These are phyloP conservation scores for Syngnathus typhle DNA, from an alignment of 2,113 vertebrate genomes.

Conservation along the genomic window DNA sequence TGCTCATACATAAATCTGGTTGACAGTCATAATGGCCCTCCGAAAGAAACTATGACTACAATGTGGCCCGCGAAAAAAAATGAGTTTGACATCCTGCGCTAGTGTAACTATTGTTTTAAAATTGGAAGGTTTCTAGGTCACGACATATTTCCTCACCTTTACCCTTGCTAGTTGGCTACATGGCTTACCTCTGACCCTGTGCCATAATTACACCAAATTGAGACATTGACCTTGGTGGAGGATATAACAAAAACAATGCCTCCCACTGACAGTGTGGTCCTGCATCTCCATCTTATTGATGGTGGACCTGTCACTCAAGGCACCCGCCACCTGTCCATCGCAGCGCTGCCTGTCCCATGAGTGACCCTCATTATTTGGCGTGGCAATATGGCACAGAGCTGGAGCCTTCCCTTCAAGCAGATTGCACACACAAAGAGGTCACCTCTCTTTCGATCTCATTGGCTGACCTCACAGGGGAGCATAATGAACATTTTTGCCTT, in stretches of 20 bases:
- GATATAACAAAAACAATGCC: not conserved
- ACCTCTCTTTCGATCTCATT: conserved; percentile 43
- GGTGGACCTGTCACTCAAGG: conserved; percentile 46
- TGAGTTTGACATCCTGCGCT: not conserved
- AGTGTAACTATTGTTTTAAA: not conserved
- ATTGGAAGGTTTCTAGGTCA: not conserved
- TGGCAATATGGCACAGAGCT: conserved; percentile 44
- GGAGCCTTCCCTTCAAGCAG: conserved; percentile 39
- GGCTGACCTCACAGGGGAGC: conserved; percentile 12
- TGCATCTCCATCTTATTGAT: conserved; percentile 23
- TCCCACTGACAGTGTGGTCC: conserved; percentile 5
- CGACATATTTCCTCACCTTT: not conserved
- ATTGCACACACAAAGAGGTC: conserved; percentile 53
- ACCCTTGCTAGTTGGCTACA: not conserved
- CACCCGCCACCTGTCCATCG: conserved; percentile 55
- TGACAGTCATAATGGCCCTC: too few relatives aligned
- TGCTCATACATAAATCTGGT: too few relatives aligned
- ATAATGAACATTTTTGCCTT: not conserved
- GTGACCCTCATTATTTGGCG: conserved; percentile 59
- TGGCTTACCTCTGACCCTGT: not conserved
- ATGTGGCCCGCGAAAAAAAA: too few relatives aligned
- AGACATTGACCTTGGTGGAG: not conserved
- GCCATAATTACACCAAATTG: not conserved
- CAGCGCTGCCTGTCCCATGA: conserved; percentile 28
- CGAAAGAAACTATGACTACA: too few relatives aligned